A percentile compares a stretch with the other conserved stretches of the same genome.
Evolutionary conservation across 2,113 vertebrate genomes (phyloP).

Genomic region (Tinamus guttatus): DNA sequence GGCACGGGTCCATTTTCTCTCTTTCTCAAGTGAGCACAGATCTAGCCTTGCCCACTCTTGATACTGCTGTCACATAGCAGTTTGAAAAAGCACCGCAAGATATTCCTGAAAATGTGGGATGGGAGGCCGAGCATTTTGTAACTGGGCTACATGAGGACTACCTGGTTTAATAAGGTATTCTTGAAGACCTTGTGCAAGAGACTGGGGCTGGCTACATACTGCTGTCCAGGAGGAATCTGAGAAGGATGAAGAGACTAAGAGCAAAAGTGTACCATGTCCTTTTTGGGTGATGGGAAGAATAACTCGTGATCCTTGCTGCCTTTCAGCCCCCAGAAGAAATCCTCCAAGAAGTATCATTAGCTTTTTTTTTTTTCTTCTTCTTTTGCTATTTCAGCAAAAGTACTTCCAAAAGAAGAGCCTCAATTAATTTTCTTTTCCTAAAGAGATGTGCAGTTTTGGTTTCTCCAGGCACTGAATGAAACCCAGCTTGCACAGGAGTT

Average conservation of each 20-base stretch:
- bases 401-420: not conserved
- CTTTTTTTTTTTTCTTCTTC: not conserved
- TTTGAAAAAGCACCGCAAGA: not conserved
- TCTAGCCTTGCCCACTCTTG: not conserved
- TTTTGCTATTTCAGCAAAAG: not conserved
- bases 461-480: slow-evolving; percentile 19
- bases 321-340: not conserved
- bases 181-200: not conserved
- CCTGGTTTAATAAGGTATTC: not conserved
- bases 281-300: not conserved
- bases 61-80: not conserved
- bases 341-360: not conserved
- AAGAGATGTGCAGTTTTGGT: not conserved
- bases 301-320: not conserved
- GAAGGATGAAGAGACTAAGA: not conserved
- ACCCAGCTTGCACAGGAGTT: not conserved
- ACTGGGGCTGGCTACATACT: fast-evolving
- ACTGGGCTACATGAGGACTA: not conserved
- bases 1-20: not conserved
- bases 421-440: not conserved
- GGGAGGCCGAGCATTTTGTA: not conserved
- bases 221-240: not conserved
- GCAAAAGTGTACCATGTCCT: not conserved
- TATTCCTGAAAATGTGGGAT: not conserved
- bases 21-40: not conserved